phyloP scores from a whole-genome alignment of 2,888 invertebrate genomes.

The Phlogophora meticulosa region DNA sequence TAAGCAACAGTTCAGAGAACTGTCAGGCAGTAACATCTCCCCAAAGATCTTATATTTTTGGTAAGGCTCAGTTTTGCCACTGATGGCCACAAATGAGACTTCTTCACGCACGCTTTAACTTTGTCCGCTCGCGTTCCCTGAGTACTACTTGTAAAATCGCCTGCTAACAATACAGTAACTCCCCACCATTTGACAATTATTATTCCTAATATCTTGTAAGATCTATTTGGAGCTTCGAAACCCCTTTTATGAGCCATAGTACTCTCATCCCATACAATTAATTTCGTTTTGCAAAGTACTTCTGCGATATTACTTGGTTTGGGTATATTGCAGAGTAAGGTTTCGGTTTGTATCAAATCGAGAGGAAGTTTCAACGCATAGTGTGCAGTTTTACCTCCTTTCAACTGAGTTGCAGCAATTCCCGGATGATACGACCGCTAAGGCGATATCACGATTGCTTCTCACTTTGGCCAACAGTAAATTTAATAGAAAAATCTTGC shows the following conservation, averaged over 20 bases:
- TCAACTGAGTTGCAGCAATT: no score
- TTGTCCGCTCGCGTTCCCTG: not conserved
- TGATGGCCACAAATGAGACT: not conserved
- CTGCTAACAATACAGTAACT: not conserved
- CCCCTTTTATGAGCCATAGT: not conserved
- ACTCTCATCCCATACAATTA: not conserved
- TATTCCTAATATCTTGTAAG: not conserved
- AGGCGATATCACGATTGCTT: no score
- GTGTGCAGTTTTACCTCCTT: no score
- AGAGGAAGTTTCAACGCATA: not conserved
- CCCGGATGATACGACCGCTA: no score
- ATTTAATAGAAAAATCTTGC: no score
- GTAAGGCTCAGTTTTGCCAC: not conserved
- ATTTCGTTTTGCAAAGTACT: not conserved
- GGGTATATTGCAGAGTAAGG: not conserved
- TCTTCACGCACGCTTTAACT: not conserved
- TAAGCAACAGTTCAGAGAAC: not conserved
- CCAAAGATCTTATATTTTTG: not conserved
- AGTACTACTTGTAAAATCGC: slow-evolving; percentile 1
- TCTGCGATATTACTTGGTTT: not conserved
- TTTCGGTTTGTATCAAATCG: not conserved
- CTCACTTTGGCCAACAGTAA: no score
- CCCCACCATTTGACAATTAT: not conserved
- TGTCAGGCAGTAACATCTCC: not conserved
- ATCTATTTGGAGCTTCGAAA: not conserved